A percentile compares a stretch with the other conserved stretches of the same genome.
These are phyloP conservation scores for Micronycteris hirsuta DNA, from an alignment of 2,113 vertebrate species.

Conservation along the genomic window DNA sequence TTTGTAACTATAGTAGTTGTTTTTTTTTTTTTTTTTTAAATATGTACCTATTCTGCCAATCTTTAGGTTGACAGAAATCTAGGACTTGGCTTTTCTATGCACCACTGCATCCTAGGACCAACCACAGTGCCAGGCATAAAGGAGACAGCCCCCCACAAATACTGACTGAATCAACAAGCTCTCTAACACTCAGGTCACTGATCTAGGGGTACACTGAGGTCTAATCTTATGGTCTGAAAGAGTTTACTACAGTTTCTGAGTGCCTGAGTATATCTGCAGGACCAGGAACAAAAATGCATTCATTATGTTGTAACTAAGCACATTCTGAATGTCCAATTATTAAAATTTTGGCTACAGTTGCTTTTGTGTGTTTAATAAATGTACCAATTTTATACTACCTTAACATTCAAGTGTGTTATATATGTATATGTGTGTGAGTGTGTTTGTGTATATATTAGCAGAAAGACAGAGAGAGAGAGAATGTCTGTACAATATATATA, in stretches of 20 bases:
- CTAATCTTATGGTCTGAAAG: background rate
- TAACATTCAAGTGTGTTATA: background rate
- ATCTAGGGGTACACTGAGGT: background rate
- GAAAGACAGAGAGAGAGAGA: background rate
- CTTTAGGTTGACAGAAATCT: background rate
- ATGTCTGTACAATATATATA: background rate
- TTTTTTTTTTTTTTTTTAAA: background rate
- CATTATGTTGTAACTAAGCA: background rate
- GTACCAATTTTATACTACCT: background rate
- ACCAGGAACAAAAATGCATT: background rate
- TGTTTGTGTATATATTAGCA: background rate
- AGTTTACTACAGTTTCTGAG: background rate
- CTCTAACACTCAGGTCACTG: background rate
- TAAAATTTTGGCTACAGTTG: background rate
- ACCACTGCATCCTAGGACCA: background rate
- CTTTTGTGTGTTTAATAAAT: background rate
- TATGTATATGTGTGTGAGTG: background rate
- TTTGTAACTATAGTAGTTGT: background rate
- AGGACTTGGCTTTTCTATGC: background rate
- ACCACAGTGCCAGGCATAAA: too few relatives aligned
- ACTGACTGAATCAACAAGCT: background rate
- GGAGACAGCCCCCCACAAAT: too few relatives aligned
- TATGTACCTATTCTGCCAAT: background rate
- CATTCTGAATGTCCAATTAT: background rate
- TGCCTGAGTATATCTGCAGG: background rate